Conservation (phyloP, 2,888 invertebrate species). For the Hydrotaea diabolus region DNA sequence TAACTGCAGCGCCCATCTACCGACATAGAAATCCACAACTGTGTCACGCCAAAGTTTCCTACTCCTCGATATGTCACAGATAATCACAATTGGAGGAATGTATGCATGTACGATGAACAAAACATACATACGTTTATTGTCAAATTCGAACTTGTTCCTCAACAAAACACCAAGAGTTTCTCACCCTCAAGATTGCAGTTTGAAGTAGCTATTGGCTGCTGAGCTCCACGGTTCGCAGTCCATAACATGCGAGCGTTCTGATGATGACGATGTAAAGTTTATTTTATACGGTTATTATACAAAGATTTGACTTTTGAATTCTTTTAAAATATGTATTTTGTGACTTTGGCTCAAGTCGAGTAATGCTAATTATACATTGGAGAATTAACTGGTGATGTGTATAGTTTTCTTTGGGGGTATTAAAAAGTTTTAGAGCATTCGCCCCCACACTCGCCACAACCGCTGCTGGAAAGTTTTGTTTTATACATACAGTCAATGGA, state of each 20-base stretch:
- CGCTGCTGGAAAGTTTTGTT: background rate
- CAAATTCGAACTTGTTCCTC: too few relatives aligned
- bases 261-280: constrained; percentile 44
- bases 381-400: constrained; percentile 50
- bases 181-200: background rate
- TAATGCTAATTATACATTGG: constrained; percentile 54
- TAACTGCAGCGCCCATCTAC: too few relatives aligned
- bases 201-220: background rate
- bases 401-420: constrained; percentile 37
- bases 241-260: background rate
- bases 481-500: constrained; percentile 24
- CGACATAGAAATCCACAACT: too few relatives aligned
- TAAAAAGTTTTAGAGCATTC: constrained; percentile 20
- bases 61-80: too few relatives aligned
- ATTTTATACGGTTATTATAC: constrained; percentile 35
- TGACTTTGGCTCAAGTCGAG: constrained; percentile 46
- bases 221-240: too few relatives aligned
- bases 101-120: too few relatives aligned
- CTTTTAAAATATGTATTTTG: constrained; percentile 46
- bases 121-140: too few relatives aligned
- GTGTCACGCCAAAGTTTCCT: too few relatives aligned
- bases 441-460: background rate
- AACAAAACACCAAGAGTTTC: background rate
- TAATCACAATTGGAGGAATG: too few relatives aligned
- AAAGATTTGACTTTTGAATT: constrained; percentile 50